Evolutionary conservation across 2,113 vertebrate genomes (phyloP).

Genomic region (Leptocoma aspasia): DNA sequence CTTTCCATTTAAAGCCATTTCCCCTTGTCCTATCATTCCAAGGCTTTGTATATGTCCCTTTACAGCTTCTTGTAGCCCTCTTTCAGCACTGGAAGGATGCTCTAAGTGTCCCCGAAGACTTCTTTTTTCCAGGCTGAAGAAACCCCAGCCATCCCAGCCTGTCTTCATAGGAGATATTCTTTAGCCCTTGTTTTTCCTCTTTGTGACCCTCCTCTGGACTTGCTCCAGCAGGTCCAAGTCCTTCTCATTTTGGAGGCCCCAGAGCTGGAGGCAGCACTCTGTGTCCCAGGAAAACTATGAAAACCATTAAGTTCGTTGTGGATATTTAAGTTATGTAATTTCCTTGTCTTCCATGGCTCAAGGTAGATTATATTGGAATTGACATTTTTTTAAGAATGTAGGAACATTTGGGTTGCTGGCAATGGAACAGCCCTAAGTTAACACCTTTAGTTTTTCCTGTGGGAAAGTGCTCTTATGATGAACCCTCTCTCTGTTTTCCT

Average conservation of each 20-base stretch:
- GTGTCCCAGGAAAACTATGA: neutral
- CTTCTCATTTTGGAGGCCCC: neutral
- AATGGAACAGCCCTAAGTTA: neutral
- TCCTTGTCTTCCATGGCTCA: neutral
- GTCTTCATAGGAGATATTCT: neutral
- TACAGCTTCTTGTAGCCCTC: neutral
- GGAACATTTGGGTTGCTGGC: neutral
- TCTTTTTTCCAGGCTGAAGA: neutral
- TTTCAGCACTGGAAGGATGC: neutral
- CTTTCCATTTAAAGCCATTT: neutral
- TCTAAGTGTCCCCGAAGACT: neutral
- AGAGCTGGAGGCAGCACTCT: neutral
- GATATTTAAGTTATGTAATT: neutral
- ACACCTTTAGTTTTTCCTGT: neutral
- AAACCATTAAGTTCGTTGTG: neutral
- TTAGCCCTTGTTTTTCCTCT: neutral
- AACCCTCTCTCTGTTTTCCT: rapidly evolving
- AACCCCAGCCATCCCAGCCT: neutral
- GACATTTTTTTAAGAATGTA: neutral
- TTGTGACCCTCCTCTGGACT: neutral
- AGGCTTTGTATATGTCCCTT: neutral
- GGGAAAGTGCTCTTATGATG: neutral
- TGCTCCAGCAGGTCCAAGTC: neutral
- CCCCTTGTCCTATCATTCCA: neutral
- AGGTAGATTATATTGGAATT: neutral